phyloP scores from a whole-genome alignment of 1,140 invertebrate species.

The Apis laboriosa region DNA sequence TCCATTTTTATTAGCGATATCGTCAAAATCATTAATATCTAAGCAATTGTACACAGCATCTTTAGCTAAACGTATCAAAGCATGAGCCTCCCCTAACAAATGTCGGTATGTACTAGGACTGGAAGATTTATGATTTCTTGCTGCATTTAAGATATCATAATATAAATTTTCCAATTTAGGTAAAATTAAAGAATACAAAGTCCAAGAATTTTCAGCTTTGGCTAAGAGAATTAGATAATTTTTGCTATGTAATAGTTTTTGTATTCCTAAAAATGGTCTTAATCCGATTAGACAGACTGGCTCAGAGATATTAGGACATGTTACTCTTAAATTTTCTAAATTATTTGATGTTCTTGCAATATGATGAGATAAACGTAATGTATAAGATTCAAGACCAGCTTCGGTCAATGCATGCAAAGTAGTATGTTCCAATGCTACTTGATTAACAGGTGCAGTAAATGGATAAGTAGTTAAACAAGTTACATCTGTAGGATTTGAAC shows the following conservation, averaged over 20 bases:
- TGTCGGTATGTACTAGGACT: slow-evolving; percentile 85
- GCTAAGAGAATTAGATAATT: slow-evolving; percentile 85
- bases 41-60: slow-evolving; percentile 68
- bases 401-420: slow-evolving; percentile 89
- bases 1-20: slow-evolving; percentile 69
- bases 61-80: slow-evolving; percentile 82
- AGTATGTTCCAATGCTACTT: slow-evolving; percentile 85
- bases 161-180: slow-evolving; percentile 84
- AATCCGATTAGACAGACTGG: slow-evolving; percentile 88
- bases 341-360: slow-evolving; percentile 74
- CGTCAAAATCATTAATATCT: slow-evolving; percentile 53
- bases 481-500: slow-evolving; percentile 58
- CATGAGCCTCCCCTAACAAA: slow-evolving; percentile 85
- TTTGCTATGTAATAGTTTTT: slow-evolving; percentile 84
- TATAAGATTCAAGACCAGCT: slow-evolving; percentile 90
- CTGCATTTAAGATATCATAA: slow-evolving; percentile 85
- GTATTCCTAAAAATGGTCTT: slow-evolving; percentile 87
- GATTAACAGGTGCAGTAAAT: slow-evolving; percentile 86
- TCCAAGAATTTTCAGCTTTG: slow-evolving; percentile 85
- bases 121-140: slow-evolving; percentile 82
- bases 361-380: slow-evolving; percentile 84
- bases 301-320: slow-evolving; percentile 83
- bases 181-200: slow-evolving; percentile 85
- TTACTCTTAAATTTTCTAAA: slow-evolving; percentile 70
- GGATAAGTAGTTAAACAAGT: slow-evolving; percentile 82